A percentile compares a stretch with the other conserved stretches of the same genome.
Conservation (phyloP, 1,140 invertebrate genomes). For the Bombus waltoni region DNA sequence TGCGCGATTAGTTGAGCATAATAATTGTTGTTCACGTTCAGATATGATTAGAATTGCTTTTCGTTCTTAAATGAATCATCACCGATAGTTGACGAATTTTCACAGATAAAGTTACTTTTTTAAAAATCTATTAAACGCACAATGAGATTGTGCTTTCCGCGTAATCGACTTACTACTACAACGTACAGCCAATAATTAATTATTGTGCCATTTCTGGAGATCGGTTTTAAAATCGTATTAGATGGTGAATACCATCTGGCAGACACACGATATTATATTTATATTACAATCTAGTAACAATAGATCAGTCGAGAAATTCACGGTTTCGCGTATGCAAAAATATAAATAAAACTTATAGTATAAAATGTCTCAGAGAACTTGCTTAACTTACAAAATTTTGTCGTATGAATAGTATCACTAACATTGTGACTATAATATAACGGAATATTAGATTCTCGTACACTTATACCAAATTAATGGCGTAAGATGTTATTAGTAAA, state of each 20-base stretch:
- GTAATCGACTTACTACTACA: constrained; percentile 17
- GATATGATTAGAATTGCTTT: constrained; percentile 61
- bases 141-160: neutral
- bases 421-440: constrained; percentile 17
- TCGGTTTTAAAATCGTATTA: constrained; percentile 2
- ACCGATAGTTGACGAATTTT: neutral
- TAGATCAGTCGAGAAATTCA: constrained; percentile 34
- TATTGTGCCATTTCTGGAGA: constrained; percentile 38
- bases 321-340: constrained; percentile 14
- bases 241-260: neutral
- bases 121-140: constrained; percentile 27
- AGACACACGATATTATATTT: constrained; percentile 19
- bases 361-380: neutral
- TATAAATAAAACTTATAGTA: constrained; percentile 28
- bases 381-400: constrained; percentile 3
- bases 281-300: constrained; percentile 45
- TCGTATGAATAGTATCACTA: too few relatives aligned
- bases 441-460: neutral
- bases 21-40: constrained; percentile 37
- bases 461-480: neutral
- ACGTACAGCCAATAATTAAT: constrained; percentile 34
- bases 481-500: neutral
- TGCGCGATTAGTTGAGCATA: constrained; percentile 16
- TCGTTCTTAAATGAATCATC: constrained; percentile 23
- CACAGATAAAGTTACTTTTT: neutral